Evolutionary conservation across 1,140 invertebrate genomes (phyloP).

Genomic region (Steinernema khuongi): DNA sequence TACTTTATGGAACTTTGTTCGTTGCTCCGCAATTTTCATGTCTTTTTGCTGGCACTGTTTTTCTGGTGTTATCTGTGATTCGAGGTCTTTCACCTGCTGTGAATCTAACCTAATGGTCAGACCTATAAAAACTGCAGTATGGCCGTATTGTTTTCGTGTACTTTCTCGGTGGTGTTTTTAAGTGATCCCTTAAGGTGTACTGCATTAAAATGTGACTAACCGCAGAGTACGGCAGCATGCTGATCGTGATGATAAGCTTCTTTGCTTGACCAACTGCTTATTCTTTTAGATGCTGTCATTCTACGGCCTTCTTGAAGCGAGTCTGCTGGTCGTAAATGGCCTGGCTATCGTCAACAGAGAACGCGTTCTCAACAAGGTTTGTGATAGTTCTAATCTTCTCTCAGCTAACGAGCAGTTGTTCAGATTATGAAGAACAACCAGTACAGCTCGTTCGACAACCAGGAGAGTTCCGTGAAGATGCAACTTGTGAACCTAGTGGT

Average conservation of each 20-base stretch:
- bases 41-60: too few species aligned
- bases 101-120: too few species aligned
- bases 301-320: constrained; percentile 46
- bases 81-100: too few species aligned
- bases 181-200: too few species aligned
- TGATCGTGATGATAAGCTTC: too few species aligned
- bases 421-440: constrained; percentile 29
- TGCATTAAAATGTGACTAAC: too few species aligned
- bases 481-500: constrained; percentile 43
- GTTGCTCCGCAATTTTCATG: background rate
- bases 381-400: constrained; percentile 23
- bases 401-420: constrained; percentile 19
- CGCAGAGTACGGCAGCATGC: too few species aligned
- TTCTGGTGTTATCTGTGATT: too few species aligned
- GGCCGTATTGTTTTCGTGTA: too few species aligned
- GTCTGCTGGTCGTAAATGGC: constrained; percentile 45
- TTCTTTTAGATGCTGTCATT: constrained; percentile 33
- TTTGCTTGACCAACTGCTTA: background rate
- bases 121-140: too few species aligned
- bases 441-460: constrained; percentile 40
- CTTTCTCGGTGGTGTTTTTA: too few species aligned
- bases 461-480: constrained; percentile 28
- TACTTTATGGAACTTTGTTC: background rate
- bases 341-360: constrained; percentile 48
- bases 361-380: constrained; percentile 48